Percentiles rank a stretch among this genome's conserved stretches.
phyloP scores from a whole-genome alignment of 2,797 vertebrate species.

The Thamnophis elegans region DNA sequence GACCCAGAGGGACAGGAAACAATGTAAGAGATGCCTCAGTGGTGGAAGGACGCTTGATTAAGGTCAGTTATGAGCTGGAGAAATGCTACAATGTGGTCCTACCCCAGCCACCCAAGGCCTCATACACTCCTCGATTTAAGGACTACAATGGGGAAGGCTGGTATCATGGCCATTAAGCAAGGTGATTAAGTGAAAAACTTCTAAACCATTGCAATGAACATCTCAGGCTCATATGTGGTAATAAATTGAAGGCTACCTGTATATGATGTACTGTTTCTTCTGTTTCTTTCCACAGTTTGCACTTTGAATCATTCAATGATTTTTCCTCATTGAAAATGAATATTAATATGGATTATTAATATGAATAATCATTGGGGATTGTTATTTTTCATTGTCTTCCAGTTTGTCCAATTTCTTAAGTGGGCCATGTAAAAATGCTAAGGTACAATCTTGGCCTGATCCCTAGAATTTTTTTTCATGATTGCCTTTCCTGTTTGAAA shows the following conservation, averaged over 20 bases:
- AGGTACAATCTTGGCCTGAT: neutral
- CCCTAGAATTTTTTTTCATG: neutral
- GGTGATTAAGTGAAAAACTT: neutral
- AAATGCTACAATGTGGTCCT: neutral
- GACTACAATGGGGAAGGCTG: neutral
- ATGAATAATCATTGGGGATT: neutral
- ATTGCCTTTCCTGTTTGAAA: neutral
- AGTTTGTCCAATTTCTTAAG: neutral
- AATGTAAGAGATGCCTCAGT: neutral
- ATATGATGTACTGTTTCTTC: neutral
- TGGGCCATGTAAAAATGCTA: neutral
- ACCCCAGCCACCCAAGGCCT: neutral
- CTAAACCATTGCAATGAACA: neutral
- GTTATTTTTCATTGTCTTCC: neutral
- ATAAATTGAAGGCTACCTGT: neutral
- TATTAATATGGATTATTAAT: neutral
- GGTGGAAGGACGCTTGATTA: neutral
- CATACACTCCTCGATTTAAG: neutral
- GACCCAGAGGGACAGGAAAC: neutral
- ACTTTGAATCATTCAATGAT: neutral
- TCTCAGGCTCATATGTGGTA: neutral
- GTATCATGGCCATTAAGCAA: neutral
- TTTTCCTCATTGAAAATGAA: neutral
- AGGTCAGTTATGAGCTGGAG: neutral
- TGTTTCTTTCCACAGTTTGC: neutral